Base-by-base conservation (phyloP, 2,797 vertebrate genomes). In the Coendou prehensilis region DNA sequence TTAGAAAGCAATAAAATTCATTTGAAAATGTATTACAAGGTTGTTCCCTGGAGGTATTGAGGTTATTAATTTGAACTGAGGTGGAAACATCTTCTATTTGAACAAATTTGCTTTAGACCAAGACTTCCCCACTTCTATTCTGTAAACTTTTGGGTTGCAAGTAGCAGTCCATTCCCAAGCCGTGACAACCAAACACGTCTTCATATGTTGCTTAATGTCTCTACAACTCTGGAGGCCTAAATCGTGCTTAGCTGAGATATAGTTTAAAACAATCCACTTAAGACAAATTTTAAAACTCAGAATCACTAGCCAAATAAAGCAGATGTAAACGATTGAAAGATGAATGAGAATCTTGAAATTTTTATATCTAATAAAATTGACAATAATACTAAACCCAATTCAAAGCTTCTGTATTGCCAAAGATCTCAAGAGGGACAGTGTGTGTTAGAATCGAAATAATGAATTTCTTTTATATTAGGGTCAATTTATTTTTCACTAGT, bases 301-400 rank as follows among this genome's bases (percentile, higher is more conserved):
- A 52, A 28, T 78, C 20, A 23, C 82, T 54, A 78, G 23, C 30
- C 41, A 95, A 95, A 92, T 15, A 78, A 87, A 91, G 2, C 8
- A 75, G 6, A 30, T 1, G 56, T 82, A 56, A 79, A 0, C 56
- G 45, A 80, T 30, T 81, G 2, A 50, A 93, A 91, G 23, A 85
- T 54, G 45, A 93, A 85, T 84, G 18, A 86, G n/a, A 91, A 82
- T 63, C 50, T 84, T 76, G n/a, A 90, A 69, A 64, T 37, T 22
- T 89, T 92, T n/a, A 90, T 79, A 14, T 76, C 75, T 82, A 69
- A 71, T 78, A 90, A 89, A 92, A 69, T 61, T 30, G 0, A 20
- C 8, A 14, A 6, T 93, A 94, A 61, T 88, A 73, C 4, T n/a
- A 84, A 91, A 91, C 50, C 18, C 15, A 26, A 91, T n/a, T 23